Evolutionary conservation across 2,888 invertebrate genomes (phyloP).

Genomic region (Steromphala cineraria): DNA sequence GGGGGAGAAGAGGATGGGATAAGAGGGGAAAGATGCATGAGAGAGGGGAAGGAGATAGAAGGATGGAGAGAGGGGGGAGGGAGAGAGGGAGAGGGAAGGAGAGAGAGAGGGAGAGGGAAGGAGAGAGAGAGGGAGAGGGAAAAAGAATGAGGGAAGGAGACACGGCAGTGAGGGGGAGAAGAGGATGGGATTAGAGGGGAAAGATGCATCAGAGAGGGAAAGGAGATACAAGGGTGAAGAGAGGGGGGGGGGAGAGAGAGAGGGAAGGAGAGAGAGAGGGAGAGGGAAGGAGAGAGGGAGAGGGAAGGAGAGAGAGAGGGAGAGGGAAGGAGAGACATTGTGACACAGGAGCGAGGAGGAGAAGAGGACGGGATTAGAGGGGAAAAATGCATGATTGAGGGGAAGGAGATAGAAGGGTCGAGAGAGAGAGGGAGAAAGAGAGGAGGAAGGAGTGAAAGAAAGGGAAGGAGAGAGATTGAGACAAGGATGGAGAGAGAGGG

Average conservation of each 20-base stretch:
- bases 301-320: background rate
- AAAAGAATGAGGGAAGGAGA: background rate
- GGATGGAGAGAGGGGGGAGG: background rate
- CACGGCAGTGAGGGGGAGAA: no score
- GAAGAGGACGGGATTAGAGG: background rate
- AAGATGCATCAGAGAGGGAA: background rate
- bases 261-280: background rate
- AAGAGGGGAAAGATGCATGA: background rate
- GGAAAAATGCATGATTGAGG: background rate
- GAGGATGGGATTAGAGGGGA: background rate
- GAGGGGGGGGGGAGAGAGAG: background rate
- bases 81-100: background rate
- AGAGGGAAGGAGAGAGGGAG: background rate
- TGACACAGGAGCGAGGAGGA: background rate
- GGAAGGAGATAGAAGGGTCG: background rate
- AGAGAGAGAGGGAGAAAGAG: conserved; percentile 10
- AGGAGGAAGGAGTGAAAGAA: background rate
- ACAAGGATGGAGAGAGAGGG: conserved; percentile 1
- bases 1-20: background rate
- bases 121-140: background rate
- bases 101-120: background rate
- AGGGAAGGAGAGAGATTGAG: background rate
- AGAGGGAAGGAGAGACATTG: background rate
- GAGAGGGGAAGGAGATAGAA: background rate
- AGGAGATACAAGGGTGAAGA: background rate